phyloP scores from a whole-genome alignment of 2,888 invertebrate species.

The Mimachlamys varia region DNA sequence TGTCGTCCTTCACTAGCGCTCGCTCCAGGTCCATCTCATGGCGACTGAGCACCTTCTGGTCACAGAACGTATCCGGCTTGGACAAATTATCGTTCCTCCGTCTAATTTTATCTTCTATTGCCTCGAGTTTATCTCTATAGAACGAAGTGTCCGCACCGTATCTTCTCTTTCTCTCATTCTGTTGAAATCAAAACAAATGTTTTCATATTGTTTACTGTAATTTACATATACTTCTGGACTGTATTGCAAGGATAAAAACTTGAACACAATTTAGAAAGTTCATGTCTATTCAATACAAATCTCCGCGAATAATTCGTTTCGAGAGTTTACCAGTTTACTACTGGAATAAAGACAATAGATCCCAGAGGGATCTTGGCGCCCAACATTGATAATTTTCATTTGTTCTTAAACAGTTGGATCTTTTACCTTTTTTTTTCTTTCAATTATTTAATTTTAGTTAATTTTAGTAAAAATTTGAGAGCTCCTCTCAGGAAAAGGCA shows the following conservation, averaged over 20 bases:
- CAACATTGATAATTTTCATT: too few species aligned
- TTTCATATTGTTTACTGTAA: neutral
- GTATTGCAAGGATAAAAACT: neutral
- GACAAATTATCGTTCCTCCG: conserved; percentile 60
- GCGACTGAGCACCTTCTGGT: conserved; percentile 55
- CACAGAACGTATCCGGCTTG: conserved; percentile 66
- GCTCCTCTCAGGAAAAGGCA: too few species aligned
- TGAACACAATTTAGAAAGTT: too few species aligned
- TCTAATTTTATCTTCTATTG: conserved; percentile 73
- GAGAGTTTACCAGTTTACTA: too few species aligned
- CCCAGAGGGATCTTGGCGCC: too few species aligned
- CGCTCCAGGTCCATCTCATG: conserved; percentile 77
- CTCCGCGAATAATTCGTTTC: too few species aligned
- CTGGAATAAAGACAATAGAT: too few species aligned
- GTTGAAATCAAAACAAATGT: conserved; percentile 32
- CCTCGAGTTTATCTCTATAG: conserved; percentile 59
- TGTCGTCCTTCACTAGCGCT: conserved; percentile 59
- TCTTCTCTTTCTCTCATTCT: conserved; percentile 53
- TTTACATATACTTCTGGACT: neutral
- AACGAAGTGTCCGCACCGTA: conserved; percentile 59
- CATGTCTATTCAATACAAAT: too few species aligned
- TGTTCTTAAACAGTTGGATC: too few species aligned
- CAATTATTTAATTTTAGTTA: too few species aligned
- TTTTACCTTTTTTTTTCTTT: too few species aligned
- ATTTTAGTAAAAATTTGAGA: too few species aligned